Evolutionary conservation across 1,140 invertebrate species (phyloP).

Genomic region (Triops cancriformis): DNA sequence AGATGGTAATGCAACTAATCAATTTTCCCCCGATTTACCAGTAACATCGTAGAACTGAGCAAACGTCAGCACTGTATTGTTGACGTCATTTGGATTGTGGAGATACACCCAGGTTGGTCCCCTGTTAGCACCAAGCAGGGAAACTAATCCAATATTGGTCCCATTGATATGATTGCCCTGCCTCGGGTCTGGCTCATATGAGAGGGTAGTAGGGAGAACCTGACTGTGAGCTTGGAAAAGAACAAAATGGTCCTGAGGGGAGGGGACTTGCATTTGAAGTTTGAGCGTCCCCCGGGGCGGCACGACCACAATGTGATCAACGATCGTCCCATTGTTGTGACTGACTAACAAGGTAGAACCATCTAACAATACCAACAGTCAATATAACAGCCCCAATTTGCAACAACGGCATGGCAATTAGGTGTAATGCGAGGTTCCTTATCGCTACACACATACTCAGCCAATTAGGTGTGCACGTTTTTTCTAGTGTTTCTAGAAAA

Average conservation of each 20-base stretch:
- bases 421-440: too few species aligned
- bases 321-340: neutral
- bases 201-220: constrained; percentile 50
- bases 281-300: constrained; percentile 30
- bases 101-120: constrained; percentile 36
- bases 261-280: constrained; percentile 24
- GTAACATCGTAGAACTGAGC: constrained; percentile 45
- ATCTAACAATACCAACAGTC: neutral
- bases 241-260: constrained; percentile 44
- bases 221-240: constrained; percentile 58
- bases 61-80: constrained; percentile 43
- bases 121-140: constrained; percentile 17
- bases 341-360: neutral
- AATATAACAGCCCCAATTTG: neutral
- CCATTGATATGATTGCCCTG: constrained; percentile 42
- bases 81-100: constrained; percentile 38
- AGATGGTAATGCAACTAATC: constrained; percentile 19
- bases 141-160: constrained; percentile 53
- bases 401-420: too few species aligned
- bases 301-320: constrained; percentile 41
- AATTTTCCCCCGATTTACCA: constrained; percentile 42
- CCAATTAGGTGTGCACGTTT: too few species aligned
- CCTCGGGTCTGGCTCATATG: constrained; percentile 40
- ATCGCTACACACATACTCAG: too few species aligned
- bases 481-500: too few species aligned